Evolutionary conservation across 2,888 invertebrate genomes (phyloP), one percentile per base, ranked within the genome.

Genomic region (Tricholauxania praeusta): DNA sequence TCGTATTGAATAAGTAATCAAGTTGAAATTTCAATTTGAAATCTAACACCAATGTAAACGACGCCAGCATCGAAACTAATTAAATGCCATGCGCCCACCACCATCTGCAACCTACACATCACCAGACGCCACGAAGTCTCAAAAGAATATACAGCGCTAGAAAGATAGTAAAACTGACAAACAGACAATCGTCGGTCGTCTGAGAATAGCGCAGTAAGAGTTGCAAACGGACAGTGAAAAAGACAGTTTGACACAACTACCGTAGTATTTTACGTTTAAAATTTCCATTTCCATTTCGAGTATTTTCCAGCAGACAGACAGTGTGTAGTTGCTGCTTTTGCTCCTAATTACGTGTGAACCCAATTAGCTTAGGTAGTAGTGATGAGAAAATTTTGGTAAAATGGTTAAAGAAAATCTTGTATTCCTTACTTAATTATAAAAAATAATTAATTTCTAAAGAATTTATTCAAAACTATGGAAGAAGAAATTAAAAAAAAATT

Each of bases 1-100:
- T 39, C 7, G 57, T 32, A 53, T 19, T 70, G 63, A 62, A 70
- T 70, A 62, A 63, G 70, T 63, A 70, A 70, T 70, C 70, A 62
- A 32, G 32, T 52, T 12, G 62, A 62, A 62, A 49, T 70, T 70
- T 70, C 53, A 53, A 70, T 70, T 70, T 39, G 53, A 51, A 67
- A 60, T 51, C 62, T 19, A 53, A 39, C 39, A 62, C 53, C 70
- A 53, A 53, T 48, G 28, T 17, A 48, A 22, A 32, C 48, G 47
- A 17, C 39, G 59, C 8, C 22, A 39, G 28, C 68, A 69, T 47
- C 17, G 39, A 19, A 62, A 63, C 70, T 70, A 70, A 70, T 70
- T 70, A 62, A 62, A 39, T 60, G 51, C 32, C 70, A 53, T 10
- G 14, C 63, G 17, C 19, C 52, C n/a, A 39, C 12, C 19, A 49